A percentile compares a stretch with the other conserved stretches of the same genome.
These are phyloP conservation scores for Malurus elegans DNA, from an alignment of 2,113 vertebrate species.

Conservation along the genomic window DNA sequence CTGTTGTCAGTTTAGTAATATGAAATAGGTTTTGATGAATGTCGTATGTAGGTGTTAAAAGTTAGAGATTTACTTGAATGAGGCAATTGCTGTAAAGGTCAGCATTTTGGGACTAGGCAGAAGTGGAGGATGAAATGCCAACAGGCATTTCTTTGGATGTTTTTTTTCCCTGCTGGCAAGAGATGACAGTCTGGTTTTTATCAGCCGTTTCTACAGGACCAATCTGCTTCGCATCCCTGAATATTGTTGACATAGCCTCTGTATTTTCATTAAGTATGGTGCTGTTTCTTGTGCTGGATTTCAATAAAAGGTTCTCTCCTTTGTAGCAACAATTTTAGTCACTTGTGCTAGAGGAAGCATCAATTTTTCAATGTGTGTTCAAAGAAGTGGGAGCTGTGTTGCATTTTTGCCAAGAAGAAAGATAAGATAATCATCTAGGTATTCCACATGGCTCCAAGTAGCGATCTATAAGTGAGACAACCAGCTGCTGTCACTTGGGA, in stretches of 20 bases:
- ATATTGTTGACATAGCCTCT: neutral
- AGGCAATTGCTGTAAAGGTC: neutral
- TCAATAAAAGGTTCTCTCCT: neutral
- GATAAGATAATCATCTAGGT: neutral
- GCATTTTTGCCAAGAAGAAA: neutral
- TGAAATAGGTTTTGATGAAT: neutral
- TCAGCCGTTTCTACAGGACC: neutral
- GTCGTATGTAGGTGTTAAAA: neutral
- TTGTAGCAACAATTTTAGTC: neutral
- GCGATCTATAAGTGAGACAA: neutral
- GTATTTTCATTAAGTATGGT: neutral
- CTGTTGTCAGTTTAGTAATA: neutral
- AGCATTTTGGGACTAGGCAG: neutral
- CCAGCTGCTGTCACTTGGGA: neutral
- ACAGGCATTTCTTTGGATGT: neutral
- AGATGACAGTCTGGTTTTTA: neutral
- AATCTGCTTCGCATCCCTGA: neutral
- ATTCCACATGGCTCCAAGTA: neutral
- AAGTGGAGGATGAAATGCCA: neutral
- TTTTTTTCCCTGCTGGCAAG: neutral
- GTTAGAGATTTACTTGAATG: neutral
- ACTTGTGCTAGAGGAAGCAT: neutral
- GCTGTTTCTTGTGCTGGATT: neutral
- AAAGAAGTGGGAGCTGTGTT: neutral
- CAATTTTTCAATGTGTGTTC: accelerated